Base-by-base conservation (phyloP, 2,113 vertebrate genomes). In the Sus scrofa region DNA sequence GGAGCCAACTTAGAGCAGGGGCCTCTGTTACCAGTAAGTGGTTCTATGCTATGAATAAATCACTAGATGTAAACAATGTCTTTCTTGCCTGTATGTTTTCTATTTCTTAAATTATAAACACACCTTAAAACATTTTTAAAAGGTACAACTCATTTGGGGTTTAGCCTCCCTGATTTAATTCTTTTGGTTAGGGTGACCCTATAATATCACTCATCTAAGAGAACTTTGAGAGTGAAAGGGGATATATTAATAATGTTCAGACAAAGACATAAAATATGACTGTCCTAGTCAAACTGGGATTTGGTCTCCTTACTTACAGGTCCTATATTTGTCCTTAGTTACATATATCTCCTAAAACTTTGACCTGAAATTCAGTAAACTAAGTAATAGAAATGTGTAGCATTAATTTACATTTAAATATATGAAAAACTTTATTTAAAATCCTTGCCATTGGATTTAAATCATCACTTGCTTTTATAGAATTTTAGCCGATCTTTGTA, bases 391-490 rank as follows among this genome's bases (percentile, higher is more conserved):
- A 78, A 75, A 30, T 19, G 27, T 71, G 7, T 50, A 89, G 27
- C 27, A 24, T 79, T 58, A 68, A 79, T 70, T 83, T 44, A n/a
- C 22, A 74, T 91, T 70, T 81, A 89, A 91, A 86, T 75, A 75
- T 39, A 70, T 1, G 1, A 8, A 27, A 71, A 67, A 20, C 6
- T 95, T 96, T 75, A 70, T 75, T 81, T 67, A 63, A 91, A 73
- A 58, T 73, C 24, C 26, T 86, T 86, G 0, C 12, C 30, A 12
- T 82, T 50, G 13, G 3, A n/a, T 92, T 79, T 71, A 50, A 86
- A 34, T 75, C 0, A 62, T 75, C 2, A 79, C 6, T 30, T 75
- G 6, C 12, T 50, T 91, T 65, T 71, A 71, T 58, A 81, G 65
- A 39, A 74, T 88, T 94, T 87, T 65, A 67, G 22, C 19, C 74